Conservation (phyloP, 2,113 vertebrate genomes). For the Cathartes aura region DNA sequence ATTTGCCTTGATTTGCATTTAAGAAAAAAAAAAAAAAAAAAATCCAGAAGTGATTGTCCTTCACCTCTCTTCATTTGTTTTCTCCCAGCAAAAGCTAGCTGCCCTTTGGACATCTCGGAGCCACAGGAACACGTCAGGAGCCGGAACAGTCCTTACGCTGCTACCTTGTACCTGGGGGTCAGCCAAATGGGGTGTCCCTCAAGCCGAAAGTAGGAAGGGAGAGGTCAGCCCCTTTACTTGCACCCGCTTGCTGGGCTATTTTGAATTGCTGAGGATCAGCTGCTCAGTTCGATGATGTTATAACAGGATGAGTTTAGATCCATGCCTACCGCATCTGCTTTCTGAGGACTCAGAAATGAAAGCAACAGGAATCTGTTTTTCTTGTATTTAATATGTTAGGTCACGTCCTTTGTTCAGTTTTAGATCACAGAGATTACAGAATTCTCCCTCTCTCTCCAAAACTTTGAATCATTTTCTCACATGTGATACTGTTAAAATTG, state of each 20-base stretch:
- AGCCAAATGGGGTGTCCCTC: fast-evolving
- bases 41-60: neutral
- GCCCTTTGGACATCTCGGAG: neutral
- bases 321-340: neutral
- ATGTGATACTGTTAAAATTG: conserved; percentile 13
- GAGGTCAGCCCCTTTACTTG: neutral
- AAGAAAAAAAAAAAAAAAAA: neutral
- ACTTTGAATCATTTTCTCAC: conserved; percentile 19
- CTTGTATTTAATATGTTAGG: neutral
- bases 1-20: neutral
- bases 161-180: neutral
- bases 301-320: neutral
- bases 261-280: neutral
- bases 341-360: neutral
- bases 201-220: neutral
- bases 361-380: neutral
- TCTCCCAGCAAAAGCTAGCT: neutral
- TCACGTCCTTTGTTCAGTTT: neutral
- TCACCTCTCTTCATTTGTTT: neutral
- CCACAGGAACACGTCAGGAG: fast-evolving
- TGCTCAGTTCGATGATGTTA: neutral
- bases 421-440: conserved; percentile 7
- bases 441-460: neutral
- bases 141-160: no score
- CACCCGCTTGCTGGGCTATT: neutral